Conservation (phyloP, 2,888 invertebrate species). For the Drosophila robusta region DNA sequence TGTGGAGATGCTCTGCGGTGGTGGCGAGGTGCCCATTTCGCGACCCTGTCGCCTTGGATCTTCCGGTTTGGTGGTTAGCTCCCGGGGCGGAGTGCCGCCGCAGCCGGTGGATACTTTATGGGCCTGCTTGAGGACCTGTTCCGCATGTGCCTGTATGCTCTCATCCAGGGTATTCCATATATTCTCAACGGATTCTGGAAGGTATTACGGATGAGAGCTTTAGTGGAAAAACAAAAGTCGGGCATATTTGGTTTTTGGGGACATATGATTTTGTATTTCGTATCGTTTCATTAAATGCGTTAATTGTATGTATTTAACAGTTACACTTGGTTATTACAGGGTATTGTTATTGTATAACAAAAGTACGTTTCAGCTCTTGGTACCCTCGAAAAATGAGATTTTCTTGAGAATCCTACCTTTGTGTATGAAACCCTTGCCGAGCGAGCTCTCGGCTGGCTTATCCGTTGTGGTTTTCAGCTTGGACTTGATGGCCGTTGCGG, state of each 20-base stretch:
- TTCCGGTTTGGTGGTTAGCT: constrained; percentile 84
- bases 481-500: constrained; percentile 37
- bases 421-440: constrained; percentile 86
- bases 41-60: constrained; percentile 47
- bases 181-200: constrained; percentile 83
- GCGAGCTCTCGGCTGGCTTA: constrained; percentile 72
- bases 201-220: constrained; percentile 53
- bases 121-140: constrained; percentile 69
- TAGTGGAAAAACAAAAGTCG: constrained; percentile 61
- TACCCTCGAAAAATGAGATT: constrained; percentile 91
- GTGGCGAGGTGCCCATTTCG: constrained; percentile 93
- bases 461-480: constrained; percentile 63
- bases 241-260: constrained; percentile 53
- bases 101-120: constrained; percentile 87
- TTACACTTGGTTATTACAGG: constrained; percentile 38
- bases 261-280: constrained; percentile 66
- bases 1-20: constrained; percentile 94
- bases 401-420: constrained; percentile 89
- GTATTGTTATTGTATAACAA: constrained; percentile 32
- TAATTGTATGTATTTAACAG: constrained; percentile 61
- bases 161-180: constrained; percentile 85
- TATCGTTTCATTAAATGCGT: constrained; percentile 72
- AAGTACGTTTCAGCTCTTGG: constrained; percentile 85
- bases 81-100: constrained; percentile 88
- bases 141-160: constrained; percentile 83